Conservation (phyloP, 1,140 invertebrate genomes). For the Aphis gossypii region DNA sequence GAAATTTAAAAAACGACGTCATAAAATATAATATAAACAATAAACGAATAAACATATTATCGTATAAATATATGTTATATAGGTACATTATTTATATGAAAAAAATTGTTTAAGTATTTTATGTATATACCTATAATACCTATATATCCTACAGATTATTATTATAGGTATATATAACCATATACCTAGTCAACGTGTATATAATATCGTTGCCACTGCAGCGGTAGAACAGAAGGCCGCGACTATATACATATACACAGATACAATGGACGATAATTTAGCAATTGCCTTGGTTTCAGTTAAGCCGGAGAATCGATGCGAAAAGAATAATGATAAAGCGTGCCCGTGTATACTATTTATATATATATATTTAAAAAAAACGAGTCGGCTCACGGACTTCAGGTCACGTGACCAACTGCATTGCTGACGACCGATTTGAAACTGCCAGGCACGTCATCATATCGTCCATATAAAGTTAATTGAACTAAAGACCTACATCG, state of each 20-base stretch:
- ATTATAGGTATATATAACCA: not conserved
- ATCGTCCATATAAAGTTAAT: constrained; percentile 58
- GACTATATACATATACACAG: constrained; percentile 24
- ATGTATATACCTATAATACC: not conserved
- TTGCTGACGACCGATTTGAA: constrained; percentile 56
- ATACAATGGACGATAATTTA: constrained; percentile 57
- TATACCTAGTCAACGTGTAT: not conserved
- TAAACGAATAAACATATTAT: not conserved
- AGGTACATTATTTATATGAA: not conserved
- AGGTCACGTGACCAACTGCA: constrained; percentile 56
- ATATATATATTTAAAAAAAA: constrained; percentile 25
- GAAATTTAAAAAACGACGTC: not conserved
- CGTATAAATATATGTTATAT: not conserved
- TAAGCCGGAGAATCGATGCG: constrained; percentile 29
- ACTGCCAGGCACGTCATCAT: constrained; percentile 52
- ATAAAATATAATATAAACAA: not conserved
- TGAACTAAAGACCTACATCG: constrained; percentile 58
- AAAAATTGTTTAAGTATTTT: not conserved
- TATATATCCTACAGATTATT: not conserved
- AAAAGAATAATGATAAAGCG: constrained; percentile 49
- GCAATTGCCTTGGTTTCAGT: constrained; percentile 56
- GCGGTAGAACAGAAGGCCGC: constrained; percentile 4
- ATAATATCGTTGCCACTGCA: not conserved
- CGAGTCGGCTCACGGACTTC: constrained; percentile 56
- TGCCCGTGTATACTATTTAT: not conserved